These are phyloP conservation scores for Actinostola sp. DNA, from an alignment of 92 coral and sea anemone genomes.

Conservation along the genomic window DNA sequence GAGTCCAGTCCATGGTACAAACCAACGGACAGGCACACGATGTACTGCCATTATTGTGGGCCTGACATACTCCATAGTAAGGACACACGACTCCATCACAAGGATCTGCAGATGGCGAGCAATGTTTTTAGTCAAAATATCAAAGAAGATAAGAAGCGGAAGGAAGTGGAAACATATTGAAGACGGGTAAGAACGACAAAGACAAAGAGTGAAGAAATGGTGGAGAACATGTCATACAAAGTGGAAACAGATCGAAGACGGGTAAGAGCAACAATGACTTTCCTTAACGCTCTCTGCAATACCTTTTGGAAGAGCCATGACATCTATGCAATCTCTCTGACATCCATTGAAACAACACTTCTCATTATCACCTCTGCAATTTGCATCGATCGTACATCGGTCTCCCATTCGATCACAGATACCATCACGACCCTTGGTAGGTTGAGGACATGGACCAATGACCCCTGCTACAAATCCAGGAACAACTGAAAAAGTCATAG, in stretches of 20 bases:
- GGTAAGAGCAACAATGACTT: too few relatives aligned
- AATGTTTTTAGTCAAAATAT: too few relatives aligned
- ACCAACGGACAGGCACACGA: slow-evolving; percentile 66
- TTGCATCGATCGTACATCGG: slow-evolving; percentile 55
- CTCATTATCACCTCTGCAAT: slow-evolving; percentile 55
- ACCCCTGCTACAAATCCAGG: background rate
- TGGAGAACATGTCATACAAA: too few relatives aligned
- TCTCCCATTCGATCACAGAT: slow-evolving; percentile 79
- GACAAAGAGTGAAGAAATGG: too few relatives aligned
- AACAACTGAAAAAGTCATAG: background rate
- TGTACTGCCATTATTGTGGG: slow-evolving; percentile 26
- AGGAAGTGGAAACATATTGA: too few relatives aligned
- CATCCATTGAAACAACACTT: slow-evolving; percentile 83
- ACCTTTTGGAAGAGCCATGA: slow-evolving; percentile 31
- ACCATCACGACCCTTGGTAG: slow-evolving; percentile 71
- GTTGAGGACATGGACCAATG: slow-evolving; percentile 66
- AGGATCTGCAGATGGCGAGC: slow-evolving; percentile 45
- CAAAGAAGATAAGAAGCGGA: too few relatives aligned
- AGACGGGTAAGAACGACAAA: too few relatives aligned
- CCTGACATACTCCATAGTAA: slow-evolving; percentile 46
- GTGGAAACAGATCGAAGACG: too few relatives aligned
- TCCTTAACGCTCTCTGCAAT: background rate
- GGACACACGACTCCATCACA: slow-evolving; percentile 50
- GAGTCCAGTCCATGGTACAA: slow-evolving; percentile 44
- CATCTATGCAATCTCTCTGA: slow-evolving; percentile 64